Conservation (phyloP, 2,113 vertebrate genomes). For the Ahaetulla prasina region DNA sequence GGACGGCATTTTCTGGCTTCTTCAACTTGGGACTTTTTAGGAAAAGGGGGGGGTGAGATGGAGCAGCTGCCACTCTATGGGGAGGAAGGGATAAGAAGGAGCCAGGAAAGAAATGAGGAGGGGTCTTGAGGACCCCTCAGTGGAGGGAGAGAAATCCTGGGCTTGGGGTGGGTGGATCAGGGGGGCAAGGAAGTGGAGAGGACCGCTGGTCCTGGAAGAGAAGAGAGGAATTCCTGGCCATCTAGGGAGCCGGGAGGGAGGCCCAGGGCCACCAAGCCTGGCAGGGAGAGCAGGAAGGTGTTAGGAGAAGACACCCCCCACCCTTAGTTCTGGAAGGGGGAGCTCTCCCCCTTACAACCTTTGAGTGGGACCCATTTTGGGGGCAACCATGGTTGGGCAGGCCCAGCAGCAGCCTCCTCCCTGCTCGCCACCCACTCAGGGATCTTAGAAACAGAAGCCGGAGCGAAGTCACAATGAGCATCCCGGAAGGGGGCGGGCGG, state of each 20-base stretch:
- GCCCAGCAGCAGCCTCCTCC: not conserved
- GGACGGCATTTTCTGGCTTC: not conserved
- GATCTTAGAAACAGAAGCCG: not conserved
- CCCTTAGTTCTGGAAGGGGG: not conserved
- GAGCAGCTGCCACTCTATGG: rapidly evolving
- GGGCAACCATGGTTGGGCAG: not conserved
- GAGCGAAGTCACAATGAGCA: not conserved
- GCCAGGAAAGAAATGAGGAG: too few relatives aligned
- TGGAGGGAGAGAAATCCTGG: not conserved
- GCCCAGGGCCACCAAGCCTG: not conserved
- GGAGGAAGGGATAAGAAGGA: not conserved
- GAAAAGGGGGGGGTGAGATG: not conserved
- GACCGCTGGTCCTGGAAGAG: not conserved
- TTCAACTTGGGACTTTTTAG: not conserved
- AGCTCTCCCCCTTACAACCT: not conserved
- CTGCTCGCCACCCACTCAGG: not conserved
- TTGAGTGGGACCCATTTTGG: not conserved
- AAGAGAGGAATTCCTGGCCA: not conserved
- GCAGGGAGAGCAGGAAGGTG: not conserved
- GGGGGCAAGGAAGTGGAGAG: not conserved
- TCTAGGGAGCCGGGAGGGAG: not conserved
- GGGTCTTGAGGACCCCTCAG: not conserved
- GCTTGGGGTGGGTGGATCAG: not conserved
- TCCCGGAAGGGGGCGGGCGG: not conserved
- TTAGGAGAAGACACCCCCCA: not conserved